These are phyloP conservation scores for Otocyon megalotis DNA, from an alignment of 2,113 vertebrate species.

Conservation along the genomic window DNA sequence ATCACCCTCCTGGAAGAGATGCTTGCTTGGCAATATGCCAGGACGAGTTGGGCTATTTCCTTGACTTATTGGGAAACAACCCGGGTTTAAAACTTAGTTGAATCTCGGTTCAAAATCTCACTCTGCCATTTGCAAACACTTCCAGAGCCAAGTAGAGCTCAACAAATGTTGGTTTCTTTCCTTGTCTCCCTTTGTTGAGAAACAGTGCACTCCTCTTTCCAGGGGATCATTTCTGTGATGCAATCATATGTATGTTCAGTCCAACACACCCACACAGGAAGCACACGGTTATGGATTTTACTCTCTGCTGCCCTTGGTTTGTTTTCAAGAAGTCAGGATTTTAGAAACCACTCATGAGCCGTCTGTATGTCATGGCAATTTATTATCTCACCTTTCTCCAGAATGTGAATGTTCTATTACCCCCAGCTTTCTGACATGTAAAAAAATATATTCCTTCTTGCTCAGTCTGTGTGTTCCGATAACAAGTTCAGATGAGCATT, in stretches of 20 bases:
- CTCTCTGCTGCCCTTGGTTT: neutral
- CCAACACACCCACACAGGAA: neutral
- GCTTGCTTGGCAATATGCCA: neutral
- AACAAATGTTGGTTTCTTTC: neutral
- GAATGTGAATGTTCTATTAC: slow-evolving; percentile 22
- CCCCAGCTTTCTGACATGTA: neutral
- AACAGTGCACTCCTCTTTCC: neutral
- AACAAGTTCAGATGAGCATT: slow-evolving; percentile 31
- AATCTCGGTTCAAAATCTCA: slow-evolving; percentile 51
- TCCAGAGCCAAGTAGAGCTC: neutral
- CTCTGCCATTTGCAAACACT: neutral
- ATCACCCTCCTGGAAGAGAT: neutral
- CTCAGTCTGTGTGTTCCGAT: slow-evolving; percentile 37
- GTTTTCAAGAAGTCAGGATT: slow-evolving; percentile 18
- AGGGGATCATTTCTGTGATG: neutral
- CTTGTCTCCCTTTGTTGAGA: neutral
- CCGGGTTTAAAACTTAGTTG: neutral
- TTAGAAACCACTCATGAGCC: neutral
- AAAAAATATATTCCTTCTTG: slow-evolving; percentile 16
- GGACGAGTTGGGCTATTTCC: neutral
- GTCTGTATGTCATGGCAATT: neutral
- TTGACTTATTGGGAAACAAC: slow-evolving; percentile 35
- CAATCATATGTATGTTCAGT: neutral
- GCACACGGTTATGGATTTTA: neutral
- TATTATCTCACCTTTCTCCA: slow-evolving; percentile 50